Conservation (phyloP, 2,113 vertebrate genomes). For the Cnemophilus loriae region DNA sequence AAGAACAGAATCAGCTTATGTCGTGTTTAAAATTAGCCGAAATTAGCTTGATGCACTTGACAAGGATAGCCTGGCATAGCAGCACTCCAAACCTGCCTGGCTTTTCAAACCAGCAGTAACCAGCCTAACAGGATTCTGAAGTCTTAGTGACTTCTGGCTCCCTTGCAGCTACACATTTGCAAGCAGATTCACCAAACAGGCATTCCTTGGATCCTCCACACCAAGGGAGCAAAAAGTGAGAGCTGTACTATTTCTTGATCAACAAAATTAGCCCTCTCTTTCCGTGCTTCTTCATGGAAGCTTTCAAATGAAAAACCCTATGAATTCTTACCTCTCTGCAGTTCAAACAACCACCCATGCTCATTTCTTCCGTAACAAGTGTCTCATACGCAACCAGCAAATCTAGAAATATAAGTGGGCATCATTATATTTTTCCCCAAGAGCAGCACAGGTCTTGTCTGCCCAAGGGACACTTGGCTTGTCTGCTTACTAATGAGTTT, state of each 20-base stretch:
- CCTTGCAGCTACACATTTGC: not conserved
- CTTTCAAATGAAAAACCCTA: not conserved
- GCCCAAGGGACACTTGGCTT: not conserved
- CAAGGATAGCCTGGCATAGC: not conserved
- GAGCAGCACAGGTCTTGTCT: not conserved
- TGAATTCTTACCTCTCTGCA: not conserved
- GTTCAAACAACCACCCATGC: not conserved
- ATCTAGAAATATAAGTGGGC: not conserved
- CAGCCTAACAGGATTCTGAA: not conserved
- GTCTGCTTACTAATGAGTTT: not conserved
- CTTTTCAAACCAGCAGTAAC: not conserved
- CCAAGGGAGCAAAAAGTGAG: not conserved
- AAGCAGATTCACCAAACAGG: not conserved
- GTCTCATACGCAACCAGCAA: not conserved
- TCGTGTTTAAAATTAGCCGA: conserved; percentile 8
- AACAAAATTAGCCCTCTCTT: not conserved
- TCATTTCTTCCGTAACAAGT: conserved; percentile 8
- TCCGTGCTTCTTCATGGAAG: not conserved
- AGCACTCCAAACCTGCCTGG: not conserved
- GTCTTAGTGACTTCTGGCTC: not conserved
- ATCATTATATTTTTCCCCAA: not conserved
- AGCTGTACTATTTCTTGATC: not conserved
- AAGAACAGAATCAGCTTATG: not conserved
- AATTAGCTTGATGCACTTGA: not conserved
- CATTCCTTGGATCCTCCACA: not conserved